Conservation (phyloP, 2,888 invertebrate species). For the Druceiella hillmani region DNA sequence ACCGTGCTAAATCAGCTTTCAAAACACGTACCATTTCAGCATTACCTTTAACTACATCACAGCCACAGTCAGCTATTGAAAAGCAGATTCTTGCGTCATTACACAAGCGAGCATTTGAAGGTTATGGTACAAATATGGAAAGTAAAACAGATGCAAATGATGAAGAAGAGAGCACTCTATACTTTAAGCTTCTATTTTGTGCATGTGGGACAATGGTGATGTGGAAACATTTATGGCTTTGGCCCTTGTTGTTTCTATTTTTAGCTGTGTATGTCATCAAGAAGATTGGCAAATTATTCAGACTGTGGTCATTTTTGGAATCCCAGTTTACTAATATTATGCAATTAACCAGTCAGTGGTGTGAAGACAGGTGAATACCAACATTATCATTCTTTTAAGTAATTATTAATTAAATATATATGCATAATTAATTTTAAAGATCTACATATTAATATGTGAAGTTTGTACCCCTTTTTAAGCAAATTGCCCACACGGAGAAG, state of each 20-base stretch:
- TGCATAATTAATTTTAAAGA: too few relatives aligned
- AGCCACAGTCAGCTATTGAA: constrained; percentile 35
- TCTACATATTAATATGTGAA: too few relatives aligned
- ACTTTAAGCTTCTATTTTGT: constrained; percentile 74
- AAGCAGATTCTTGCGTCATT: constrained; percentile 39
- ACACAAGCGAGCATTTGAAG: constrained; percentile 36
- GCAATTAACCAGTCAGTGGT: constrained; percentile 52
- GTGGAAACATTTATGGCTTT: constrained; percentile 81
- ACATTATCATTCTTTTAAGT: too few relatives aligned
- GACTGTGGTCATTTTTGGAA: constrained; percentile 46
- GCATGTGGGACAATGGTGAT: constrained; percentile 77
- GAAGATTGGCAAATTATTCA: constrained; percentile 45
- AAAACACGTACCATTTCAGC: constrained; percentile 46
- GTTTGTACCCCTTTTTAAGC: too few relatives aligned
- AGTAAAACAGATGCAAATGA: constrained; percentile 39
- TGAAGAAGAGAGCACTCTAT: constrained; percentile 59
- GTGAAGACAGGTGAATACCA: constrained; percentile 55
- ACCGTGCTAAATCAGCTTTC: too few relatives aligned
- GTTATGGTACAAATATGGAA: constrained; percentile 44
- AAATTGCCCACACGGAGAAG: too few relatives aligned
- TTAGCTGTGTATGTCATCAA: constrained; percentile 63
- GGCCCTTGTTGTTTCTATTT: constrained; percentile 73
- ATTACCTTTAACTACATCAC: constrained; percentile 36
- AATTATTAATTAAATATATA: too few relatives aligned
- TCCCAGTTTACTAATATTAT: constrained; percentile 39